Percentiles rank a stretch among this genome's conserved stretches.
These are phyloP conservation scores for Plectus sambesii DNA, from an alignment of 1,140 invertebrate species.

Conservation along the genomic window DNA sequence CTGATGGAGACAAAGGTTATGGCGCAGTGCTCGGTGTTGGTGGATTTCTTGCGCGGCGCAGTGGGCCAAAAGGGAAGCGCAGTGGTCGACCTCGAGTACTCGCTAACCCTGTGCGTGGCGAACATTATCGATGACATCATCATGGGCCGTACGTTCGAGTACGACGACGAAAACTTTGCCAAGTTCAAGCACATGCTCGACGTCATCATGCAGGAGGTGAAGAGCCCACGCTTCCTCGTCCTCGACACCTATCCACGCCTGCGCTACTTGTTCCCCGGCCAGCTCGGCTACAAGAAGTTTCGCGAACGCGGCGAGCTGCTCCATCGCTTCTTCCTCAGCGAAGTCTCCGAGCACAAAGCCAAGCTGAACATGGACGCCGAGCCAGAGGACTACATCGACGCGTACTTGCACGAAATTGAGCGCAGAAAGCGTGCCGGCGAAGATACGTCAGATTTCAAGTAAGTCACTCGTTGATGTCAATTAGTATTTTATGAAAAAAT, in stretches of 20 bases:
- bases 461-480: too few species aligned
- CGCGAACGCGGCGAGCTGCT: too few species aligned
- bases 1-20: slow-evolving; percentile 73
- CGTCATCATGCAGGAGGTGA: slow-evolving; percentile 25
- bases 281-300: too few species aligned
- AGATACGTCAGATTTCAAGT: too few species aligned
- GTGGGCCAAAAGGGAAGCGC: slow-evolving; percentile 9
- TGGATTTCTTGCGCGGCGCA: slow-evolving; percentile 13
- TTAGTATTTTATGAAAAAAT: too few species aligned
- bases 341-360: slow-evolving; percentile 10
- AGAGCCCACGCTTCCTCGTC: too few species aligned
- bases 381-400: slow-evolving; percentile 18
- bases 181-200: slow-evolving; percentile 32
- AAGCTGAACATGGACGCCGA: slow-evolving; percentile 16
- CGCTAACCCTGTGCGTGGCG: slow-evolving; percentile 32
- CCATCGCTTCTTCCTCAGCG: too few species aligned
- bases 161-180: slow-evolving; percentile 33
- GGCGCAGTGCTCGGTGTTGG: slow-evolving; percentile 50
- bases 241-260: too few species aligned
- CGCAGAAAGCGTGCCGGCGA: too few species aligned
- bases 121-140: slow-evolving; percentile 40
- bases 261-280: too few species aligned
- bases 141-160: slow-evolving; percentile 28
- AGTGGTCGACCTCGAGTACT: slow-evolving; percentile 23
- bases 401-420: slow-evolving; percentile 20